Percentiles rank a stretch among this genome's conserved stretches.
Conservation (phyloP, 2,797 vertebrate species). For the Mormyrus proboscirostris region DNA sequence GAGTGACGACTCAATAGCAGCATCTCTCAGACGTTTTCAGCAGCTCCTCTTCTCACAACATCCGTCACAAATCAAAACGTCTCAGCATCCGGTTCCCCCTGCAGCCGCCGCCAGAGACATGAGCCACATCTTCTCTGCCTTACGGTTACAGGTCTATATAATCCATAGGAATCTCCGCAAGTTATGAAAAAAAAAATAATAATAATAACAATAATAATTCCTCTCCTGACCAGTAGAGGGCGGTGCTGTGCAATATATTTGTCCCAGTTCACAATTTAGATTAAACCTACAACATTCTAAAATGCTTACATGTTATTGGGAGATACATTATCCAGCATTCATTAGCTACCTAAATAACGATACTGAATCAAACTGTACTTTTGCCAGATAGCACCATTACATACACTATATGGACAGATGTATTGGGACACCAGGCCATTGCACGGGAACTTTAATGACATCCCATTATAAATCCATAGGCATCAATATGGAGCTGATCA, state of each 20-base stretch:
- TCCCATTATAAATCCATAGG: not conserved
- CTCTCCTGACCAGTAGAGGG: constrained; percentile 37
- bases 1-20: not conserved
- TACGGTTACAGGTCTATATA: not conserved
- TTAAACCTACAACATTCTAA: not conserved
- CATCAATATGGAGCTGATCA: not conserved
- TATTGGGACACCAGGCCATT: not conserved
- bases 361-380: not conserved
- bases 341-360: not conserved
- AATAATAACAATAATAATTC: not conserved
- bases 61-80: not conserved
- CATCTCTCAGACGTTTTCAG: not conserved
- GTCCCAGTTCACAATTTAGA: not conserved
- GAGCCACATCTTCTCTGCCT: not conserved
- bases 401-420: not conserved
- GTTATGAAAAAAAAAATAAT: not conserved
- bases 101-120: not conserved
- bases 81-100: not conserved
- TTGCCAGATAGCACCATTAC: not conserved
- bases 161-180: not conserved
- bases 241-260: constrained; percentile 23
- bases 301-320: not conserved
- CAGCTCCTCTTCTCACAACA: not conserved
- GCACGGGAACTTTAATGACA: not conserved
- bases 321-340: not conserved